Conservation (phyloP, 2,797 vertebrate species). For the Propithecus deckenii region DNA sequence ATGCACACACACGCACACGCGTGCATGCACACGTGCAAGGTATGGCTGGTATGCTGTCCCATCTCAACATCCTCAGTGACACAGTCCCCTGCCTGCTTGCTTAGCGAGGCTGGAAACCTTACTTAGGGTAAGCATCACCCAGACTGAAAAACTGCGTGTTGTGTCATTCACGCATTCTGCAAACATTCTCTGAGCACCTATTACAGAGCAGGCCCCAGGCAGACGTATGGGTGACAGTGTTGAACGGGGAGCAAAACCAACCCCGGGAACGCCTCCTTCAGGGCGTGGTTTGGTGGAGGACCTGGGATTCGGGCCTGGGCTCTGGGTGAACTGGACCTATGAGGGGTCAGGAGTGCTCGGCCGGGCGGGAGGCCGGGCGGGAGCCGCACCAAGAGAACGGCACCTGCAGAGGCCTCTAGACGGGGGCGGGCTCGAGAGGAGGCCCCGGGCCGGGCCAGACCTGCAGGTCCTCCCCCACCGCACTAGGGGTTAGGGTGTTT, state of each 20-base stretch:
- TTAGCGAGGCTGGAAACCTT: not conserved
- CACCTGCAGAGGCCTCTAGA: fast-evolving
- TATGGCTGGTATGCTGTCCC: not conserved
- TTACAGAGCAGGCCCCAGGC: not conserved
- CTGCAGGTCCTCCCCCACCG: fast-evolving
- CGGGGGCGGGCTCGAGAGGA: fast-evolving
- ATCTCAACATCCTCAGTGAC: not conserved
- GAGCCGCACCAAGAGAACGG: fast-evolving
- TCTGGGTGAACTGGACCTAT: not conserved
- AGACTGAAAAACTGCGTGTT: not conserved
- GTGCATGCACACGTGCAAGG: too few species aligned
- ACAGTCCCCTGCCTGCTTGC: not conserved
- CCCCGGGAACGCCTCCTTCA: not conserved
- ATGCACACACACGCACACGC: fast-evolving
- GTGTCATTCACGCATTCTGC: slow-evolving; percentile 26
- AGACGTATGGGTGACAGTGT: not conserved
- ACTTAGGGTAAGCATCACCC: not conserved
- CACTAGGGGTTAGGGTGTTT: not conserved
- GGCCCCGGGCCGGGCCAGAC: too few species aligned
- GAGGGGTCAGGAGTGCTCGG: too few species aligned
- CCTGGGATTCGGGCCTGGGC: not conserved
- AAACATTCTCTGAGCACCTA: slow-evolving; percentile 39
- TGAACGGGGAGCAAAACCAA: not conserved
- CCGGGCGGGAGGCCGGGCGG: not conserved
- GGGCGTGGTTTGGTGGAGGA: not conserved